phyloP scores from a whole-genome alignment of 1,140 invertebrate species.

The Ostrea edulis region DNA sequence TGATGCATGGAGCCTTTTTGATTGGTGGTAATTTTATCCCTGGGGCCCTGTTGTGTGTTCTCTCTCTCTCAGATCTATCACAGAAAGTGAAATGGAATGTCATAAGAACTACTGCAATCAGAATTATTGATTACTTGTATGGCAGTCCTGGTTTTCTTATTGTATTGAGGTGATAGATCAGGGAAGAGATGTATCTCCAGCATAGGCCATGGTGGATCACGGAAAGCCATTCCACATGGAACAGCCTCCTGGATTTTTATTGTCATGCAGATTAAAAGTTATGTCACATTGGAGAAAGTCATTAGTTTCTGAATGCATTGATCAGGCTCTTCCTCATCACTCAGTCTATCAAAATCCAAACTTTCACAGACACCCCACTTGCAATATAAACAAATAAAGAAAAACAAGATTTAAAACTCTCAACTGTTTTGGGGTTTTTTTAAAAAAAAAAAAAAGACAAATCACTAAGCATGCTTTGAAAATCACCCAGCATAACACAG shows the following conservation, averaged over 20 bases:
- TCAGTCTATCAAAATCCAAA: not conserved
- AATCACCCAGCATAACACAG: too few species aligned
- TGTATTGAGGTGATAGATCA: constrained; percentile 37
- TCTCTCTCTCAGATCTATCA: constrained; percentile 22
- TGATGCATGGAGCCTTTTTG: not conserved
- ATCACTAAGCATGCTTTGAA: too few species aligned
- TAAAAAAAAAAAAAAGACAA: not conserved
- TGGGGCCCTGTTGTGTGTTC: not conserved
- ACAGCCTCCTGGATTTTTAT: not conserved
- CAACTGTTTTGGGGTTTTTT: not conserved
- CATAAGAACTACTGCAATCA: constrained; percentile 13
- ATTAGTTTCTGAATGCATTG: not conserved
- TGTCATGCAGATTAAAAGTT: constrained; percentile 20
- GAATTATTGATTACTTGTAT: constrained; percentile 26
- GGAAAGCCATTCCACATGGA: not conserved
- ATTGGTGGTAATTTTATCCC: constrained; percentile 3
- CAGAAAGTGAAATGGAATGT: constrained; percentile 31
- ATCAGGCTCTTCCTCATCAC: not conserved
- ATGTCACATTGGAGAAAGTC: not conserved
- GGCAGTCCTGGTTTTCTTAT: constrained; percentile 12
- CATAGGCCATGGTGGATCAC: not conserved
- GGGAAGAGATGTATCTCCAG: not conserved
- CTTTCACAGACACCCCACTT: not conserved
- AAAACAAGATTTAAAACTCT: not conserved
- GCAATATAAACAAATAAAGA: not conserved